phyloP scores from a whole-genome alignment of 2,888 invertebrate species.

The Magallana nippona region DNA sequence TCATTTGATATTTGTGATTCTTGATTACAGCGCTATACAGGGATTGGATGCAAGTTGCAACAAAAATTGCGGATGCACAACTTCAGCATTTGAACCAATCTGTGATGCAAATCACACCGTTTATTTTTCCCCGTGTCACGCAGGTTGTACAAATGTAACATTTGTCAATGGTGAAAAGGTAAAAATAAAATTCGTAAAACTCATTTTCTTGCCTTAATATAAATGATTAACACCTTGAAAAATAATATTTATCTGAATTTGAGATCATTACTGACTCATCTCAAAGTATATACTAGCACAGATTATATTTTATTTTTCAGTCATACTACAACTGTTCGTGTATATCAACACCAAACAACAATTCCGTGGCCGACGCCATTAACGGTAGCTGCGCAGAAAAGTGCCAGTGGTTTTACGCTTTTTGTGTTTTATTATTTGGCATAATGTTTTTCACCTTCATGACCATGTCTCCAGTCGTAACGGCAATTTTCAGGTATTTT shows the following conservation, averaged over 20 bases:
- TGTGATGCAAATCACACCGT: conserved; percentile 84
- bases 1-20: neutral
- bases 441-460: conserved; percentile 62
- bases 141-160: conserved; percentile 55
- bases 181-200: neutral
- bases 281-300: too few relatives aligned
- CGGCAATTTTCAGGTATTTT: conserved; percentile 61
- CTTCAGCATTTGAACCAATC: conserved; percentile 85
- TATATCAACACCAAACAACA: conserved; percentile 16
- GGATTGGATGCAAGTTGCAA: conserved; percentile 81
- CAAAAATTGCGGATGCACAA: conserved; percentile 83
- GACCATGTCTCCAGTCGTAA: conserved; percentile 62
- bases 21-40: neutral
- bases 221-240: too few relatives aligned
- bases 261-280: neutral
- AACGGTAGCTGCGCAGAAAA: conserved; percentile 59
- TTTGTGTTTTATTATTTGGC: conserved; percentile 56
- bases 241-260: too few relatives aligned
- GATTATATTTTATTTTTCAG: conserved; percentile 34
- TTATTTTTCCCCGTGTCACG: conserved; percentile 83
- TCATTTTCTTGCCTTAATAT: neutral
- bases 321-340: conserved; percentile 42
- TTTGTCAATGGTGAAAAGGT: conserved; percentile 52
- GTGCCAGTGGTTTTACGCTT: conserved; percentile 61
- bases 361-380: neutral